Percentiles rank a stretch among this genome's conserved stretches.
Conservation (phyloP, 2,797 vertebrate species). For the Antennarius maculatus region DNA sequence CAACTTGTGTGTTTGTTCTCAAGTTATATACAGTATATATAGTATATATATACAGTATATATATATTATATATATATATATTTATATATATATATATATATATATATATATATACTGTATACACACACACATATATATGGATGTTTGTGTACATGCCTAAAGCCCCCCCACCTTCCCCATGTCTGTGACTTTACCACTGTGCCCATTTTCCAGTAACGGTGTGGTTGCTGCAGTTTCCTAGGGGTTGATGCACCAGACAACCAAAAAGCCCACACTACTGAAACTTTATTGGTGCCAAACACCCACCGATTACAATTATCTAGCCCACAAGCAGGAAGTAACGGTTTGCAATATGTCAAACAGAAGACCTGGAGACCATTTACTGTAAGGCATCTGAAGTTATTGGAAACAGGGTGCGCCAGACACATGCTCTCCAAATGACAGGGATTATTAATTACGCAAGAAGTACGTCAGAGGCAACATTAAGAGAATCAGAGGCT, state of each 20-base stretch:
- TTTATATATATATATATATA: background rate
- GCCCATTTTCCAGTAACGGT: conserved; percentile 56
- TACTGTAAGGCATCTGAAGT: conserved; percentile 61
- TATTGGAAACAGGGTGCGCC: conserved; percentile 50
- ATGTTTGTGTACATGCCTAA: background rate
- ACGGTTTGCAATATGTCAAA: conserved; percentile 58
- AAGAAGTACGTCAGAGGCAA: conserved; percentile 59
- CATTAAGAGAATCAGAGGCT: conserved; percentile 31
- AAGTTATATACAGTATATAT: too few relatives aligned
- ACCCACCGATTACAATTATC: conserved; percentile 74
- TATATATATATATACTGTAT: background rate
- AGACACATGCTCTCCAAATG: conserved; percentile 72
- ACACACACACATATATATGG: conserved; percentile 31
- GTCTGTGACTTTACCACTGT: conserved; percentile 34
- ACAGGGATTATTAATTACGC: conserved; percentile 61
- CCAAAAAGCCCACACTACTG: conserved; percentile 69
- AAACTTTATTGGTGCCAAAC: conserved; percentile 74
- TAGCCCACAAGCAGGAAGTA: conserved; percentile 72
- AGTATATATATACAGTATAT: background rate
- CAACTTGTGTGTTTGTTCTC: conserved; percentile 11
- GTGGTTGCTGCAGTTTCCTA: conserved; percentile 61
- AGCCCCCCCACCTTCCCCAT: background rate
- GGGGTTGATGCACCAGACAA: conserved; percentile 57
- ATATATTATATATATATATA: conserved; percentile 18
- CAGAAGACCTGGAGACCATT: conserved; percentile 68